A percentile compares a stretch with the other conserved stretches of the same genome.
Evolutionary conservation across 2,888 invertebrate genomes (phyloP).

Genomic region (Nomada fabriciana): DNA sequence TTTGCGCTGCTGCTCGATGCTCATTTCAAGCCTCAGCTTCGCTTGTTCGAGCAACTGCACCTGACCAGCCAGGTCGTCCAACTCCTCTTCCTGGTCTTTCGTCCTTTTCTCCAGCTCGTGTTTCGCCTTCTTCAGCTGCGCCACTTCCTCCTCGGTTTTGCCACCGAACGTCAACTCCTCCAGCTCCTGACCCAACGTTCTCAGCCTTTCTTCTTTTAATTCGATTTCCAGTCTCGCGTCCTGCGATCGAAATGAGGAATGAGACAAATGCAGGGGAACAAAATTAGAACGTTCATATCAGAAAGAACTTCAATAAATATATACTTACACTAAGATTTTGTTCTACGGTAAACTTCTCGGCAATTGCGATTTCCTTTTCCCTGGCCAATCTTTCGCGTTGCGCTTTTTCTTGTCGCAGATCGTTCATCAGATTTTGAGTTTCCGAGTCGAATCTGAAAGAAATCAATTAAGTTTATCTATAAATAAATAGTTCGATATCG

Average conservation of each 20-base stretch:
- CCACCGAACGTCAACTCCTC: conserved; percentile 93
- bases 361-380: conserved; percentile 93
- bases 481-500: background rate
- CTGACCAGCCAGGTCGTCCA: conserved; percentile 97
- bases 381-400: conserved; percentile 92
- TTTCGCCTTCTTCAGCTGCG: conserved; percentile 92
- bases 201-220: conserved; percentile 93
- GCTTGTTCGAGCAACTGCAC: conserved; percentile 95
- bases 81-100: conserved; percentile 96
- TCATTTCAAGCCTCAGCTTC: conserved; percentile 97
- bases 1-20: conserved; percentile 95
- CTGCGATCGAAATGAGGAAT: conserved; percentile 83
- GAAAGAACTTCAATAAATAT: background rate
- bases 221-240: conserved; percentile 95
- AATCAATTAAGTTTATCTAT: background rate
- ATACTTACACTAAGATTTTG: conserved; percentile 92
- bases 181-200: conserved; percentile 91
- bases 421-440: conserved; percentile 92
- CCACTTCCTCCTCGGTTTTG: conserved; percentile 94
- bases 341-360: conserved; percentile 95
- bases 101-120: conserved; percentile 94
- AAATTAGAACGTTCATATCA: no score
- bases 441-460: conserved; percentile 85
- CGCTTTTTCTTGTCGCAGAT: conserved; percentile 91
- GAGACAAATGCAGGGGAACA: background rate